A percentile compares a stretch with the other conserved stretches of the same genome.
Conservation (phyloP, 2,888 invertebrate genomes). For the Onthophagus sagittarius region DNA sequence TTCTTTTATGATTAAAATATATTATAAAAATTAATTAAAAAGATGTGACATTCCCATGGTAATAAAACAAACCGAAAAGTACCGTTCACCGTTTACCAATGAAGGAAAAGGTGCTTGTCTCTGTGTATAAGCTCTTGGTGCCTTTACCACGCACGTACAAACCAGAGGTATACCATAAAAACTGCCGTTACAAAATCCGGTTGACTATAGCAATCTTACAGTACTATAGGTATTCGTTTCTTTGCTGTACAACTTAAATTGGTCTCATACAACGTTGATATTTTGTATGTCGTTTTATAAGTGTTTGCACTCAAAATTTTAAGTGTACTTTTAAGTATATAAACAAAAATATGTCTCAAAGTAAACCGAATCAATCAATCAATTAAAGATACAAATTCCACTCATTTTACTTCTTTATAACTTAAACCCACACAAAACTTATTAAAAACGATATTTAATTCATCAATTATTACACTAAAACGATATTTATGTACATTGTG, state of each 20-base stretch:
- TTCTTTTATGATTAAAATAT: not conserved
- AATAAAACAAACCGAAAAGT: not conserved
- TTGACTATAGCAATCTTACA: not conserved
- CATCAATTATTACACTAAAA: not conserved
- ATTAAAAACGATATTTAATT: too few species aligned
- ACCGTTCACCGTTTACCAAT: not conserved
- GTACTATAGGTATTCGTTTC: not conserved
- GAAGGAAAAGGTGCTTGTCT: not conserved
- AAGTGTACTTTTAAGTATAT: too few species aligned
- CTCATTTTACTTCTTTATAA: too few species aligned
- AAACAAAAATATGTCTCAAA: too few species aligned
- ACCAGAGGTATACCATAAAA: not conserved
- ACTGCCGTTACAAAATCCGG: constrained; percentile 11
- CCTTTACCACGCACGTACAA: not conserved
- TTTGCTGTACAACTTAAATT: not conserved
- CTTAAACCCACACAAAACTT: too few species aligned
- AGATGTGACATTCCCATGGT: not conserved
- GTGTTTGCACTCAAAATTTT: too few species aligned
- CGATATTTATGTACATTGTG: not conserved
- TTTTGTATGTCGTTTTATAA: too few species aligned
- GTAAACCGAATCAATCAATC: too few species aligned
- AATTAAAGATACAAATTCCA: too few species aligned
- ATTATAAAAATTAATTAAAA: not conserved
- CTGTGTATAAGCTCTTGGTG: not conserved
- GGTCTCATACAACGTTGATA: not conserved